Evolutionary conservation across 2,797 vertebrate genomes (phyloP), one percentile per base, ranked within the genome.

Genomic region (Pangasius macronema): DNA sequence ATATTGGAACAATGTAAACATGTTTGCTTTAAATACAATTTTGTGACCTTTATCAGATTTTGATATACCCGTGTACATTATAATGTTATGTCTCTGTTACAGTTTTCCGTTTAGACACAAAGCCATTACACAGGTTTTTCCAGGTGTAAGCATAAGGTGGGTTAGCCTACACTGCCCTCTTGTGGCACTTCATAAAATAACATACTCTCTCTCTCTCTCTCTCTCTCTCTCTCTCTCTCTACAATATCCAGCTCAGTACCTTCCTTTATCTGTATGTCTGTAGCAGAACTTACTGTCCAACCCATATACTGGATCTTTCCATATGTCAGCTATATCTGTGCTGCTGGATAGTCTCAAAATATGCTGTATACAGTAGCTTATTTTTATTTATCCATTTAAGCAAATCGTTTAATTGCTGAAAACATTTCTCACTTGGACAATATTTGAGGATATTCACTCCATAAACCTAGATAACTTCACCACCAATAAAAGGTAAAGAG

Each of bases 91-190:
- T 4, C 2, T 61, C 4, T 51, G 73, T 9, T 55, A 30, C 49
- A 55, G 16, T 55, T 24, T 81, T 42, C 55, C 55, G 61, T 81
- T 61, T 81, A 61, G 22, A 81, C 36, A 30, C 33, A 81, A 81
- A 81, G 14, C 39, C 59, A 30, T 49, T 61, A 46, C 24, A 16
- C 5, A 13, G 2, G 67, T 3, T 36, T 24, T 30, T 55, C 33
- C 33, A 81, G 30, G 36, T 18, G 8, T 63, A 14, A 63, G 39
- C 9, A 55, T 27, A 11, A 18, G 7, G 16, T 53, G 13, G 49
- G 57, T 83, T 76, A 77, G 27, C 59, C 51, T 68, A 65, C 61
- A 84, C 82, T 87, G 86, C 27, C 86, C 82, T 84, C 86, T 84
- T 53, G 72, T 87, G 86, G 63, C 27, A 9, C 16, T 57, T 39